Evolutionary conservation across 2,797 vertebrate species (phyloP), one percentile per base, ranked within the genome.

Genomic region (Arnoldichthys spilopterus): DNA sequence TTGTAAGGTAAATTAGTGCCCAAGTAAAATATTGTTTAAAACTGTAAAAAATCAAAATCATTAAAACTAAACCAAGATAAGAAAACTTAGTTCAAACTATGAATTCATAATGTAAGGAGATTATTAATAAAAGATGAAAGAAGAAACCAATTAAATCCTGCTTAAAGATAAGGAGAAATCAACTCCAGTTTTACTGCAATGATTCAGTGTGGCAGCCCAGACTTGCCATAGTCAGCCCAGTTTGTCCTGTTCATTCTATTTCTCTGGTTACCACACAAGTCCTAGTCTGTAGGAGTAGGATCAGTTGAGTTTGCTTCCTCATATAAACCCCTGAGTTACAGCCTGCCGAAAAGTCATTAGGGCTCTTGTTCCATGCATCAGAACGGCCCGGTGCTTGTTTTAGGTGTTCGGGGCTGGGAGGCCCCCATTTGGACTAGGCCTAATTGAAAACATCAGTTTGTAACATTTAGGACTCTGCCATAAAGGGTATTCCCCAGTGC

Each of bases 391-490:
- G 77, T 83, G 88, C 87, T 90, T 85, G 87, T 80, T 91, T 92
- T 91, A 91, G 86, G 84, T 86, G 81, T 81, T 86, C 20, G 76
- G 72, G 88, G 78, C 82, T 80, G 77, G 78, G 80, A 80, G 76
- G 87, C 85, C 87, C 87, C 85, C 62, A 43, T 76, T 71, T 88
- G 37, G 87, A 91, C 86, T 74, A 62, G 61, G 77, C 84, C 83
- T 93, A 93, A 94, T 93, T 93, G 91, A 88, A 94, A 94, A 93
- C 93, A 94, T 91, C 91, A 92, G 93, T 89, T 91, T 89, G 78
- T 79, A 90, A 89, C 90, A 87, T 95, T 95, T 94, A 94, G 90
- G 90, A 92, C 85, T 82, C 88, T 67, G 2, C 91, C 83, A 87
- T 95, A 93, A 95, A 95, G 91, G 74, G 83, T 88, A 90, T 90